Base-by-base conservation (phyloP, 2,888 invertebrate species). In the Drosophila mayaguana region DNA sequence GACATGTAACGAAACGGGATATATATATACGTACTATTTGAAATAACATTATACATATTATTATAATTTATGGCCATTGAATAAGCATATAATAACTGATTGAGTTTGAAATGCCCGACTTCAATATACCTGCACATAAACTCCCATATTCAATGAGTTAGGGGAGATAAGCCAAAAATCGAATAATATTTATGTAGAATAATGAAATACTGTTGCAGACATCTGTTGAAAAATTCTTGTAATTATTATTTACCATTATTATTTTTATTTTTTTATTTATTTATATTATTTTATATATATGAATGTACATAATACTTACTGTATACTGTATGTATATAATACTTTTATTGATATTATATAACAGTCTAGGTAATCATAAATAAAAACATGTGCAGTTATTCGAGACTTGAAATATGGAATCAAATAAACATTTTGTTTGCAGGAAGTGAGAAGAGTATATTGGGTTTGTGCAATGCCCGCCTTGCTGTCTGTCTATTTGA, bases 351-450 rank as follows among this genome's bases (percentile, higher is more conserved):
- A 42, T 42, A 40, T 42, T 42, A 18, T 18, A 18, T 4, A 18
- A 18, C 8, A 18, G 11, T 18, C 3, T 42, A 18, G 42, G 16
- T 38, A 38, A 9, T 18, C n/a, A 42, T 45, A 45, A 45, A 45
- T 14, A 16, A 9, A 46, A 46, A 9, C 8, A 14, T 14, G 22
- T 22, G 14, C 7, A 16, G 22, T 16, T 14, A 9, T 25, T 25
- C 20, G 3, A 46, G 4, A 46, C 45, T 16, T 45, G 2, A 2
- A 16, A 25, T 12, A 18, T 12, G 18, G 1, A 11, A 22, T 60
- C 36, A 53, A 53, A 32, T 0, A 28, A 71, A 79, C 56, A 55
- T 28, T 48, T 63, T 43, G n/a, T n/a, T 16, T 12, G 28, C 50
- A 43, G 1, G 2, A 22, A 14, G 45, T 45, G 14, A 12, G 20